Base-by-base conservation (phyloP, 1,140 invertebrate species). In the Drosophila sturtevanti region DNA sequence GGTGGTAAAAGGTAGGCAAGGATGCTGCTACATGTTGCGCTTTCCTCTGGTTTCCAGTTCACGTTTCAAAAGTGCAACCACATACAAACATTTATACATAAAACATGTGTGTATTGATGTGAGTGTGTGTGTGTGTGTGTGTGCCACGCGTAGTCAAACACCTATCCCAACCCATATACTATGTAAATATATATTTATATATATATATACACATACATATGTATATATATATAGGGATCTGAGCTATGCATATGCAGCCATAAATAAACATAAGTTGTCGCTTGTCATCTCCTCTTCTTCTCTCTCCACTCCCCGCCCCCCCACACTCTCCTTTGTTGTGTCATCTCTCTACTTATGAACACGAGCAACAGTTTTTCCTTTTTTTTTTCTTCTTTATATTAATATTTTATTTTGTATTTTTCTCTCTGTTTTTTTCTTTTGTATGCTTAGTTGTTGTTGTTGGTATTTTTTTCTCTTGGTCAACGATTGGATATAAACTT, bases 251-350 rank as follows among this genome's bases (percentile, higher is more conserved):
- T 81, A 81, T 81, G 78, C 68, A 63, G 56, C 73, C 79, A 81
- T 81, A 81, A 81, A 81, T 81, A 81, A 81, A 81, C 79, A 81
- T 81, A 81, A 81, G 79, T 77, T 81, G 79, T 77, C 79, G 79
- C 79, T 62, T 73, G 38, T 67, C 60, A 31, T 48, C 66, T 72
- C 72, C 63, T 66, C 80, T 76, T 71, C 52, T 14, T 34, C 38
- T 2, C 6, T 2, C 5, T 1, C n/a, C n/a, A n/a, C n/a, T n/a
- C n/a, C n/a, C n/a, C n/a, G n/a, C n/a, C 16, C 6, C 2, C n/a
- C 18, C 1, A 21, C 16, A 10, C 41, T 9, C 9, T 7, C 16
- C 16, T 16, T 21, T 18, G 16, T 48, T 48, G 7, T 48, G 18
- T 66, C 55, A 63, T 58, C 76, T 79, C 60, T 67, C 70, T 65